Evolutionary conservation across 2,797 vertebrate genomes (phyloP).

Genomic region (Acropternis orthonyx): DNA sequence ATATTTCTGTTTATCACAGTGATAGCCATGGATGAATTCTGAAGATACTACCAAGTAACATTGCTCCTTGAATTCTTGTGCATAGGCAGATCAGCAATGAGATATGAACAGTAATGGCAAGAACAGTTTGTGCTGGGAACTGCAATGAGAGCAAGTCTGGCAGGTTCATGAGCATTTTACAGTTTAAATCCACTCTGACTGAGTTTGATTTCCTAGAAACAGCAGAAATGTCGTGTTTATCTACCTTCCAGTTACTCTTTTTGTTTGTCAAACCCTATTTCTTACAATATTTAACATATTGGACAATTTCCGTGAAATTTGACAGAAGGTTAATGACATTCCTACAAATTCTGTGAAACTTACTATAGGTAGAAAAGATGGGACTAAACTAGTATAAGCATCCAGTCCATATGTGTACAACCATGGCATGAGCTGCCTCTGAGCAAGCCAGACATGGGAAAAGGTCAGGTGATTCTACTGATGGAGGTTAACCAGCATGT

Average conservation of each 20-base stretch:
- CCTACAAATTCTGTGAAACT: neutral
- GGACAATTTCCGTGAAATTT: neutral
- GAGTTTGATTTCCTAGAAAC: neutral
- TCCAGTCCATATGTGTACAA: neutral
- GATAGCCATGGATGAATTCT: neutral
- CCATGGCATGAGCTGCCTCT: neutral
- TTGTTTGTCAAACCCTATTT: neutral
- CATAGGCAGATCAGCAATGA: neutral
- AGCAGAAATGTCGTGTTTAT: neutral
- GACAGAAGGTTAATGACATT: neutral
- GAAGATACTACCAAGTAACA: neutral
- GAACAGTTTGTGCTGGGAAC: neutral
- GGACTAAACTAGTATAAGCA: neutral
- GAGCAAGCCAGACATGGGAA: neutral
- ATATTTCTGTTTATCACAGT: neutral
- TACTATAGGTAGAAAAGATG: neutral
- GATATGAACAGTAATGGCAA: neutral
- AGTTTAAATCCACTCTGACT: neutral
- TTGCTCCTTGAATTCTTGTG: neutral
- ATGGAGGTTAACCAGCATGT: neutral
- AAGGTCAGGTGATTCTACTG: neutral
- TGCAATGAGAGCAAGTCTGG: neutral
- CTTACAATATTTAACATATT: neutral
- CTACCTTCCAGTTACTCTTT: neutral
- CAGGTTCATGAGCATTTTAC: neutral